phyloP scores from a whole-genome alignment of 2,797 vertebrate genomes.

The Poecilia picta region DNA sequence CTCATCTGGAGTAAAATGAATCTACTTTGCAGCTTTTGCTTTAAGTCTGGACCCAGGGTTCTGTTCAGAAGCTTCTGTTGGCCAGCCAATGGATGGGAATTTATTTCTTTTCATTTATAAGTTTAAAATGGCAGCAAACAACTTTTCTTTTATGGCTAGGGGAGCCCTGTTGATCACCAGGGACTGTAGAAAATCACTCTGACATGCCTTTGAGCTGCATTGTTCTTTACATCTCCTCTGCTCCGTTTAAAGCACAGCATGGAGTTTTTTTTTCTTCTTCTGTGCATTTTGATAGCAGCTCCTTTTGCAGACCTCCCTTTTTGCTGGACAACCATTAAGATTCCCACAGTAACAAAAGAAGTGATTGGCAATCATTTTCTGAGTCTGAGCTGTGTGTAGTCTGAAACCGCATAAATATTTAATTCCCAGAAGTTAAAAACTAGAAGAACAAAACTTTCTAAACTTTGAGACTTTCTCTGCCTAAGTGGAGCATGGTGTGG shows the following conservation, averaged over 20 bases:
- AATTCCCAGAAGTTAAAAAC: slow-evolving; percentile 52
- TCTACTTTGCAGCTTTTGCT: not conserved
- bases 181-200: slow-evolving; percentile 46
- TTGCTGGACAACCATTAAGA: slow-evolving; percentile 20
- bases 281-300: slow-evolving; percentile 18
- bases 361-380: slow-evolving; percentile 55
- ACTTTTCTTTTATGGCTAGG: slow-evolving; percentile 24
- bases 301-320: slow-evolving; percentile 19
- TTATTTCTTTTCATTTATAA: slow-evolving; percentile 5
- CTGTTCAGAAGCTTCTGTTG: not conserved
- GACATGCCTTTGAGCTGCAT: slow-evolving; percentile 43
- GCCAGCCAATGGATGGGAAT: not conserved
- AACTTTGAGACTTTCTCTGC: slow-evolving; percentile 28
- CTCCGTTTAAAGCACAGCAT: slow-evolving; percentile 30
- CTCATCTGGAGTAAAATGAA: not conserved
- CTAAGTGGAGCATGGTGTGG: slow-evolving; percentile 38
- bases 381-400: slow-evolving; percentile 22
- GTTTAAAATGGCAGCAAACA: slow-evolving; percentile 28
- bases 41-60: not conserved
- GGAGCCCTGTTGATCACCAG: slow-evolving; percentile 40
- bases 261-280: slow-evolving; percentile 11
- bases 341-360: slow-evolving; percentile 35
- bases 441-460: slow-evolving; percentile 40
- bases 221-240: slow-evolving; percentile 56
- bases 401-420: slow-evolving; percentile 34